Percentiles rank a stretch among this genome's conserved stretches.
Conservation (phyloP, 2,797 vertebrate genomes). For the Falco biarmicus region DNA sequence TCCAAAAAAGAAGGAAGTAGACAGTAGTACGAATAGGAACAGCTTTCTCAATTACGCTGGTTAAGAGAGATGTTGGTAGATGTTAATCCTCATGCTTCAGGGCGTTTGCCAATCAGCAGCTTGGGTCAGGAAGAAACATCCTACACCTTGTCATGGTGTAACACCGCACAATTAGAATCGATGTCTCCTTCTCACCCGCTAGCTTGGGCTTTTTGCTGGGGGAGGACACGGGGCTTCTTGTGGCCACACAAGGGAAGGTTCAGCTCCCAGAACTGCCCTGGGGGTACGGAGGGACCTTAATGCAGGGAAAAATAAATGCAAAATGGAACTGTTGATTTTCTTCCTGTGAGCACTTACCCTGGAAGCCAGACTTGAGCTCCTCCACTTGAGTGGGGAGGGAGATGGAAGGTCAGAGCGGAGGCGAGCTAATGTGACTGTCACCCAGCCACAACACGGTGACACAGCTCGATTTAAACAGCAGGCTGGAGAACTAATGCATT, state of each 20-base stretch:
- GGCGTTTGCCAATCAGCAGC: slow-evolving; percentile 37
- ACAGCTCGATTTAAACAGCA: background rate
- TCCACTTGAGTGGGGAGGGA: background rate
- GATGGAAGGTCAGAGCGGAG: background rate
- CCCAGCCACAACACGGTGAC: background rate
- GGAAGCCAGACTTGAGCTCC: background rate
- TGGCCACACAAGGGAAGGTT: background rate
- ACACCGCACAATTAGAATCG: slow-evolving; percentile 22
- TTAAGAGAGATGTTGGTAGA: slow-evolving; percentile 61
- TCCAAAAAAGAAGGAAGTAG: slow-evolving; percentile 59
- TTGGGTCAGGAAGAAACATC: slow-evolving; percentile 46
- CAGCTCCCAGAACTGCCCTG: background rate
- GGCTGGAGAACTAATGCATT: slow-evolving; percentile 16
- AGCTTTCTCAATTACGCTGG: slow-evolving; percentile 65
- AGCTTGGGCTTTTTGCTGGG: background rate
- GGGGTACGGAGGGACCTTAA: background rate
- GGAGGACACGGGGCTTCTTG: background rate
- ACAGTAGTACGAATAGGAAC: slow-evolving; percentile 52
- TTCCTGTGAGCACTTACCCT: background rate
- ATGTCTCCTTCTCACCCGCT: background rate
- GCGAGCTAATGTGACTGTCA: background rate
- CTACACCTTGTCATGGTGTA: slow-evolving; percentile 6
- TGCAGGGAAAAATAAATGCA: background rate
- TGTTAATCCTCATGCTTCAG: slow-evolving; percentile 60
- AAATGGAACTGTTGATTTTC: background rate